phyloP scores from a whole-genome alignment of 2,113 vertebrate genomes.

The Rhinolophus sinicus region DNA sequence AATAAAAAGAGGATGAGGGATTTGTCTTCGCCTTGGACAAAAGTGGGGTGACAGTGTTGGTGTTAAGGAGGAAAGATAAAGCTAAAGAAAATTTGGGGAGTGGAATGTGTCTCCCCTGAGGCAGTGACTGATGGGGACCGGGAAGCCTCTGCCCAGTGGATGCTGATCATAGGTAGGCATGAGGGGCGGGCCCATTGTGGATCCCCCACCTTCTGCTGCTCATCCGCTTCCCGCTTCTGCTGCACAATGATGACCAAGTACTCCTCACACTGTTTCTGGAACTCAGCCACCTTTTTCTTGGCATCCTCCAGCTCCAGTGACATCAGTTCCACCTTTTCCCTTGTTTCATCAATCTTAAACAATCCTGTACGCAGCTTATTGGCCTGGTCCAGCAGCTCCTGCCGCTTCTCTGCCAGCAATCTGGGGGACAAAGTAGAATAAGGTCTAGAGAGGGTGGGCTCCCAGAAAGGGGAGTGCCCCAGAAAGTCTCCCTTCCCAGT shows the following conservation, averaged over 20 bases:
- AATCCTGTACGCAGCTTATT: conserved; percentile 91
- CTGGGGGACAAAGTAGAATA: conserved; percentile 71
- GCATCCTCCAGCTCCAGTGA: conserved; percentile 91
- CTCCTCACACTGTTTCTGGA: conserved; percentile 92
- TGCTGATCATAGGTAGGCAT: rapidly evolving
- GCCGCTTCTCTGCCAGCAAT: conserved; percentile 90
- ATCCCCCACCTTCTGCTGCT: conserved; percentile 89
- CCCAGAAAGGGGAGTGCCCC: background rate
- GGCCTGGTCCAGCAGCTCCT: conserved; percentile 89
- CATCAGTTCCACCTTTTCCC: conserved; percentile 93
- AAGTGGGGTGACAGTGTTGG: background rate
- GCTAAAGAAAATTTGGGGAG: background rate
- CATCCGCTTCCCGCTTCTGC: conserved; percentile 90
- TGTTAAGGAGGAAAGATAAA: background rate
- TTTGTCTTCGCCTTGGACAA: background rate
- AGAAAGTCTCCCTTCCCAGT: rapidly evolving
- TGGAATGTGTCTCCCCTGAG: background rate
- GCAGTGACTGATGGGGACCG: background rate
- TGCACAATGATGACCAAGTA: conserved; percentile 91
- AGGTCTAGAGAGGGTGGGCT: background rate
- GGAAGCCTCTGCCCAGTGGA: background rate
- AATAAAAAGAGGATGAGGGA: background rate
- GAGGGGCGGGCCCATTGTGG: rapidly evolving
- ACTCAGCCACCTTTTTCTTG: conserved; percentile 90
- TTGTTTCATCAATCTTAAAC: conserved; percentile 91